Evolutionary conservation across 2,113 vertebrate species (phyloP).

Genomic region (Rhineura floridana): DNA sequence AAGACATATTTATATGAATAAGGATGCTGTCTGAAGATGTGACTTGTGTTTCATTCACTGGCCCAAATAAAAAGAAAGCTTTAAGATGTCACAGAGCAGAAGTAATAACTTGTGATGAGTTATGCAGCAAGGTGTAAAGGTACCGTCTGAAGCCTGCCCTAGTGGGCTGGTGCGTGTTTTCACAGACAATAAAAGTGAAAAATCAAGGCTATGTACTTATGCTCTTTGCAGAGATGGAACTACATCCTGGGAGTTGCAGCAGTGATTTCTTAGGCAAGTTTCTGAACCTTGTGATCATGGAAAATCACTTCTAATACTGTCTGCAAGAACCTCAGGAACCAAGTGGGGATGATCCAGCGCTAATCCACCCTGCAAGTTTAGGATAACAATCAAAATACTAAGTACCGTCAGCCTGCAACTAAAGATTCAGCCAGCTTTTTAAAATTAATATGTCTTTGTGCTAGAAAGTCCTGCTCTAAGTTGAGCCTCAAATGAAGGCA

Average conservation of each 20-base stretch:
- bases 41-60: neutral
- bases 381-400: neutral
- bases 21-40: neutral
- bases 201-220: neutral
- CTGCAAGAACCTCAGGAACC: neutral
- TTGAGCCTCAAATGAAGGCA: neutral
- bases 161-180: neutral
- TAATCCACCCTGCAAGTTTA: neutral
- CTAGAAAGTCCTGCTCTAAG: neutral
- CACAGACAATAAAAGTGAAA: neutral
- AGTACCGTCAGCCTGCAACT: neutral
- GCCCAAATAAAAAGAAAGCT: neutral
- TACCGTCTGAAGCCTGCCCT: neutral
- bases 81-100: neutral
- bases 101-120: neutral
- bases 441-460: neutral
- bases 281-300: neutral
- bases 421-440: neutral
- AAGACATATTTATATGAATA: neutral
- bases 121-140: neutral
- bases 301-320: neutral
- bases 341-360: neutral
- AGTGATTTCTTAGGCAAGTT: neutral
- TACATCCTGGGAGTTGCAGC: neutral
- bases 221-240: neutral